Base-by-base conservation (phyloP, 1,140 invertebrate genomes). In the Harlomillsia oculata region DNA sequence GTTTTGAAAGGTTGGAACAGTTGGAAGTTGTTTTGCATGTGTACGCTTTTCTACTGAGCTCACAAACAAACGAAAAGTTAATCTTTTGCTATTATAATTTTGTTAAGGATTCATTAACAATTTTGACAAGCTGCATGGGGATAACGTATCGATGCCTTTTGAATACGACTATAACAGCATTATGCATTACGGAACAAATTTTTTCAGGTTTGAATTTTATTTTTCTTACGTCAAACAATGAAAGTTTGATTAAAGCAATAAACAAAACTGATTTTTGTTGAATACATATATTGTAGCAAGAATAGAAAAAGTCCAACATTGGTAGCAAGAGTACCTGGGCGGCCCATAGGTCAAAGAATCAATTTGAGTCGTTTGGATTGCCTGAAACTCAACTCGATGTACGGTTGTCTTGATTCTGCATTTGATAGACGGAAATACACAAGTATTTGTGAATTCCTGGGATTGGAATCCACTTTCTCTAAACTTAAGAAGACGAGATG, bases 101-200 rank as follows among this genome's bases (percentile, higher is more conserved):
- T 56, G 73, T 75, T 32, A 68, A 80, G 79, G 72, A 56, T 80
- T 75, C 60, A 67, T 73, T 53, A 71, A 72, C 13, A 76, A 82
- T 70, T 77, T 83, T 69, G 72, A 79, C 60, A 78, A 84, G 70
- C 72, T 80, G 63, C 77, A 76, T 61, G 67, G 74, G 55, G 76
- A 72, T 37, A 81, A 82, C 65, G 80, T 78, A 20, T 78, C 78
- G 0, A 77, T 78, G 62, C 74, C 71, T 48, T 82, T 78, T 68
- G 79, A 82, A 57, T 84, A 84, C 62, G 82, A 84, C 65, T 84
- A 80, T 65, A 76, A 82, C 49, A 82, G 80, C 29, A 82, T 84
- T 32, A 84, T 84, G 82, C 82, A 84, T 67, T 84, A 84, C 63
- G 82, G 82, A 3, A 74, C 72, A 53, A 72, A 76, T 29, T 76